phyloP scores from a whole-genome alignment of 2,797 vertebrate species.

The Crenuchus spilurus region DNA sequence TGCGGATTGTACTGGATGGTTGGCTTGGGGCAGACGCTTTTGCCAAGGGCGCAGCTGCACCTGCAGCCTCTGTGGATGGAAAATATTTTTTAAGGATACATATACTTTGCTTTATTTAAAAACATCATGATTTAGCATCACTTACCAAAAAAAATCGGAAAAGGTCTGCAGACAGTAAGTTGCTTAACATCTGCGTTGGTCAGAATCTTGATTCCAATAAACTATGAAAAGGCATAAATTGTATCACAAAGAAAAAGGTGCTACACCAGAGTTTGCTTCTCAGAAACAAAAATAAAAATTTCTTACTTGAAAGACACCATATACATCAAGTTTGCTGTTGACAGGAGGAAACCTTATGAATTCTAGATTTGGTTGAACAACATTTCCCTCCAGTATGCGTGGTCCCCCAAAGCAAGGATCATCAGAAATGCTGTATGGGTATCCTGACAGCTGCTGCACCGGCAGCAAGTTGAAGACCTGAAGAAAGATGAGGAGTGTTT shows the following conservation, averaged over 20 bases:
- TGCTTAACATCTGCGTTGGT: constrained; percentile 82
- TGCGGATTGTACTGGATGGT: constrained; percentile 64
- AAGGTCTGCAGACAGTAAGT: constrained; percentile 35
- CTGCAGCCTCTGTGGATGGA: neutral
- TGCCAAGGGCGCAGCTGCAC: too few species aligned
- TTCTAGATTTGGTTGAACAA: neutral
- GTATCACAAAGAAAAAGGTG: neutral
- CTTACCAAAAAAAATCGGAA: neutral
- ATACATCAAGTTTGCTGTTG: constrained; percentile 62
- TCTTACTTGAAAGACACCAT: constrained; percentile 72
- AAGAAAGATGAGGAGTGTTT: neutral
- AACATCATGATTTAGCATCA: neutral
- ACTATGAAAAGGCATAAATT: constrained; percentile 54
- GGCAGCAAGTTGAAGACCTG: constrained; percentile 72
- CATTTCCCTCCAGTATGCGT: too few species aligned
- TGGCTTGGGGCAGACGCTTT: too few species aligned
- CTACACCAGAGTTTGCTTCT: neutral
- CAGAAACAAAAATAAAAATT: neutral
- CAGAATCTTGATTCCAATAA: constrained; percentile 79
- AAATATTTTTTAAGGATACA: neutral
- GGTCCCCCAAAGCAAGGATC: constrained; percentile 37
- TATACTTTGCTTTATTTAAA: neutral
- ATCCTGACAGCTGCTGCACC: constrained; percentile 65
- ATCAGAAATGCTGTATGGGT: constrained; percentile 57
- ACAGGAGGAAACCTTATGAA: neutral